Evolutionary conservation across 2,888 invertebrate genomes (phyloP).

Genomic region (Taenaris catops): DNA sequence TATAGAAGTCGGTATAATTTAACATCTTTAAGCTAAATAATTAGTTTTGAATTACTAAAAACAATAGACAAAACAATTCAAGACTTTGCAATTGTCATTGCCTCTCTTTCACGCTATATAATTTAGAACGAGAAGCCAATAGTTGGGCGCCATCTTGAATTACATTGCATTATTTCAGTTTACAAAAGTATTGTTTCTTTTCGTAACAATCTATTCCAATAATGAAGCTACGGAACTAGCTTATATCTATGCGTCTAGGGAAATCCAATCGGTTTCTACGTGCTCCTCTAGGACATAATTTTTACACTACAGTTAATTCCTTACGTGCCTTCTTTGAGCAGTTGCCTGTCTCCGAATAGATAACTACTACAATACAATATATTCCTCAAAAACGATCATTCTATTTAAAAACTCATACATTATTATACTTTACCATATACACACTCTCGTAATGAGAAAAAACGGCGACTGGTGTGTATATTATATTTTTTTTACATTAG

Average conservation of each 20-base stretch:
- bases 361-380: conserved; percentile 37
- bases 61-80: too few species aligned
- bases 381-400: conserved; percentile 44
- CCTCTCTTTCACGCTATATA: too few species aligned
- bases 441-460: too few species aligned
- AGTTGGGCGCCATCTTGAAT: too few species aligned
- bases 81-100: too few species aligned
- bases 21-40: too few species aligned
- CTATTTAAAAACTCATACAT: too few species aligned
- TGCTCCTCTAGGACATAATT: conserved; percentile 13
- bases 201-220: conserved; percentile 27
- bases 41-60: too few species aligned
- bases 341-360: conserved; percentile 50
- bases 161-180: too few species aligned
- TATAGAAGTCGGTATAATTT: too few species aligned
- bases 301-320: conserved; percentile 67
- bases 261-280: conserved; percentile 39
- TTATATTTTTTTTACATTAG: background rate
- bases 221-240: conserved; percentile 30
- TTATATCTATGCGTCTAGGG: conserved; percentile 57
- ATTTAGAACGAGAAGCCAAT: background rate
- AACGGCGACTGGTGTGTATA: background rate
- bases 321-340: conserved; percentile 69
- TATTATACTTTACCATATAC: too few species aligned
- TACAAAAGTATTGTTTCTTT: too few species aligned